Base-by-base conservation (phyloP, 1,140 invertebrate genomes). In the Calephelis virginiensis region DNA sequence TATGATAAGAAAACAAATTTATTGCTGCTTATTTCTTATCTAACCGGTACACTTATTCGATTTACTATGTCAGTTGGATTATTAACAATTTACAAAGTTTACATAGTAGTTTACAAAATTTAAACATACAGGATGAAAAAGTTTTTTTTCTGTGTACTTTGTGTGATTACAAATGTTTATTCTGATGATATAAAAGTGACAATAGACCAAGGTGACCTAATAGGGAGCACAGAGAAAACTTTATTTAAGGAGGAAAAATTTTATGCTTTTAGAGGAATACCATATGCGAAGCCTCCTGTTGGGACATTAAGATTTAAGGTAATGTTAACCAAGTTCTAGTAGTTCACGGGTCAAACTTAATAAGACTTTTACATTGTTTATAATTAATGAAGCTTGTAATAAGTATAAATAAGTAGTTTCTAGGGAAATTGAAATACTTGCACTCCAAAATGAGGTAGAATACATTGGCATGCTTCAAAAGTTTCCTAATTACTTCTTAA, bases 221-320 rank as follows among this genome's bases (percentile, higher is more conserved):
- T 76, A 37, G 91, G 90, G 14, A 82, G 74, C 71, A 46, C 77
- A 4, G 77, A 86, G 49, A 80, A 76, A 63, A 84, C 85, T 7
- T 79, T 85, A 50, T 73, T 85, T 0, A 83, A 80, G 46, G 64
- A 83, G 11, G 59, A 71, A 53, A 67, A 74, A 9, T 92, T 94
- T 77, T 93, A 92, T 82, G 74, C 93, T 0, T 95, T 94, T 74
- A 92, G 92, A 60, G 93, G 93, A 13, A 89, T 95, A n/a, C 92
- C 93, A 68, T 95, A 93, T 80, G 94, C 92, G 0, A 85, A 93
- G 73, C 82, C 94, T 12, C 94, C 94, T 0, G 72, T 92, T 1
- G 93, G 92, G 8, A 77, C 92, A 47, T 78, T 92, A 37, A 90
- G 94, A 76, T 95, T 95, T 78, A 81, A 93, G 91, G 94, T 92